Evolutionary conservation across 2,113 vertebrate genomes (phyloP).

Genomic region (Cnemophilus loriae): DNA sequence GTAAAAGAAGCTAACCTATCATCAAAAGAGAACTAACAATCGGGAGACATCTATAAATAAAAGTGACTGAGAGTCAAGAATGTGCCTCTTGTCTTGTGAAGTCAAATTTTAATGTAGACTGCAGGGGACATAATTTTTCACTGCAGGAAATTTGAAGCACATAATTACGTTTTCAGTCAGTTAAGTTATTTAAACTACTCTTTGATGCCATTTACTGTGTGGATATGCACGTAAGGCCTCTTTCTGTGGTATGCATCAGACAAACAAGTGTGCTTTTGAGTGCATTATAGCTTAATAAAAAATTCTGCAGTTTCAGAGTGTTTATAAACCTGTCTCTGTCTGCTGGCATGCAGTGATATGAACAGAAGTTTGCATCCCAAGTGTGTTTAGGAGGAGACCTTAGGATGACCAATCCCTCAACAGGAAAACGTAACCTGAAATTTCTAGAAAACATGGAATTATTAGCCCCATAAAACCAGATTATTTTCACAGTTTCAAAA

Average conservation of each 20-base stretch:
- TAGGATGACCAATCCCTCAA: neutral
- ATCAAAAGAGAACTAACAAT: neutral
- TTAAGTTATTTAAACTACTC: neutral
- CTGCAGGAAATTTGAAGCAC: neutral
- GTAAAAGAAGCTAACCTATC: neutral
- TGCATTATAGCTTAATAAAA: neutral
- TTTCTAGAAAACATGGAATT: neutral
- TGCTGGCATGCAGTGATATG: neutral
- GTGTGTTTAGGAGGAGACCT: neutral
- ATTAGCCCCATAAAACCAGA: neutral
- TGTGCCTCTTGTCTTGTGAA: neutral
- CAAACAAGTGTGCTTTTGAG: neutral
- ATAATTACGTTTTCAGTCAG: neutral
- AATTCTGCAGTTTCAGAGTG: neutral
- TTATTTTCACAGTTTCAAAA: neutral
- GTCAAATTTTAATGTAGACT: neutral
- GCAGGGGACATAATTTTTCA: fast-evolving
- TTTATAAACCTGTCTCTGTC: neutral
- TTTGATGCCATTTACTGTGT: neutral
- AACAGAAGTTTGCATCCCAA: neutral
- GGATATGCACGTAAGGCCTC: neutral
- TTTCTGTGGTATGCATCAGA: neutral
- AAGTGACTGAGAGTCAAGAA: neutral
- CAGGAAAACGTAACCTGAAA: neutral
- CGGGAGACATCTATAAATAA: neutral